Percentiles rank a stretch among this genome's conserved stretches.
Evolutionary conservation across 2,113 vertebrate species (phyloP).

Genomic region (Uria lomvia): DNA sequence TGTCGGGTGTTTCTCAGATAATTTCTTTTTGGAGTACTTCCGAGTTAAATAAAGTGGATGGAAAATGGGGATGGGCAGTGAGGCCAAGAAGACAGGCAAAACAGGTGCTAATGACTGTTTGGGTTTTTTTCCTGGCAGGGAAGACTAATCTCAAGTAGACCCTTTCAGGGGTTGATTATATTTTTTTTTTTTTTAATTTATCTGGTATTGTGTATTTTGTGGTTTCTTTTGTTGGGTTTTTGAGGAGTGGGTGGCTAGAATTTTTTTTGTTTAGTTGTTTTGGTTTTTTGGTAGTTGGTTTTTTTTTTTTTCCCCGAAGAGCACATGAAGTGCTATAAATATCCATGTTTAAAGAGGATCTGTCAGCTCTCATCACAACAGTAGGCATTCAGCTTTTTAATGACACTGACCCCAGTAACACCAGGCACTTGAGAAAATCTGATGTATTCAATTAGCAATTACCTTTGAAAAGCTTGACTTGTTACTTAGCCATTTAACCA

Average conservation of each 20-base stretch:
- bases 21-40: background rate
- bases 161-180: background rate
- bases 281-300: background rate
- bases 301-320: background rate
- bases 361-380: background rate
- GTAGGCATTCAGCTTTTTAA: background rate
- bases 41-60: background rate
- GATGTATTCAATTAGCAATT: background rate
- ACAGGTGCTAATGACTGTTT: background rate
- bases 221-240: background rate
- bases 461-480: background rate
- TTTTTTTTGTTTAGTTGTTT: background rate
- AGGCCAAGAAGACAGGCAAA: background rate
- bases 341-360: background rate
- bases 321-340: background rate
- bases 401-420: background rate
- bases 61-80: background rate
- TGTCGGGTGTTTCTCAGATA: background rate
- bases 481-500: background rate
- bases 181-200: background rate
- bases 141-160: background rate
- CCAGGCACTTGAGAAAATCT: background rate
- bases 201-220: background rate
- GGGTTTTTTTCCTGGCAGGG: background rate
- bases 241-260: background rate